Evolutionary conservation across 2,113 vertebrate species (phyloP).

Genomic region (Eonycteris spelaea): DNA sequence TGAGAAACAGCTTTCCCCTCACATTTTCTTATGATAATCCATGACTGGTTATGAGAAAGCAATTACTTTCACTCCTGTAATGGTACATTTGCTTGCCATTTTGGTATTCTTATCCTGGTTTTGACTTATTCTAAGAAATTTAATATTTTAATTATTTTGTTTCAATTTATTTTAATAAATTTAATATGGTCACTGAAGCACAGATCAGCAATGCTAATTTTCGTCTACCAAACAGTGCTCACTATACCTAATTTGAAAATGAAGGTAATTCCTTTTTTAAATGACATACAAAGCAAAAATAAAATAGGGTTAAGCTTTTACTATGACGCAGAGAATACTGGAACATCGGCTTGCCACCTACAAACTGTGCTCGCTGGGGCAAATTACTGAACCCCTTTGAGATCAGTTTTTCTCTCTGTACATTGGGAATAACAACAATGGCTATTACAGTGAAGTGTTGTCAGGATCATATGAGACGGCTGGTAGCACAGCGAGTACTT

Average conservation of each 20-base stretch:
- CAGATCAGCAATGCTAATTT: background rate
- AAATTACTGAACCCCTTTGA: background rate
- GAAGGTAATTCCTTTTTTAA: background rate
- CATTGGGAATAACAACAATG: background rate
- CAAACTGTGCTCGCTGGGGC: background rate
- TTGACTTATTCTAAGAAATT: background rate
- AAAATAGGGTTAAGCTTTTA: background rate
- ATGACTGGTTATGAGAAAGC: background rate
- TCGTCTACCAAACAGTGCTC: background rate
- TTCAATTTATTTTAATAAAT: background rate
- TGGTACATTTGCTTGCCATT: background rate
- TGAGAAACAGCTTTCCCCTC: background rate
- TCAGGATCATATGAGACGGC: background rate
- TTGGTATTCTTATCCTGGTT: background rate
- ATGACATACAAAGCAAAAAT: constrained; percentile 4
- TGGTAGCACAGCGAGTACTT: background rate
- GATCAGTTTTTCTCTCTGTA: background rate
- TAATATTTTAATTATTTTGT: background rate
- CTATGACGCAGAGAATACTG: background rate
- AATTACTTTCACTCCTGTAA: background rate
- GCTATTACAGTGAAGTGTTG: background rate
- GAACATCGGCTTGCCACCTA: background rate
- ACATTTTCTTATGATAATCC: background rate
- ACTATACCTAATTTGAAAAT: background rate
- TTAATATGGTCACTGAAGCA: background rate